A percentile compares a stretch with the other conserved stretches of the same genome.
These are phyloP conservation scores for Cygnus olor DNA, from an alignment of 2,797 vertebrate genomes.

Conservation along the genomic window DNA sequence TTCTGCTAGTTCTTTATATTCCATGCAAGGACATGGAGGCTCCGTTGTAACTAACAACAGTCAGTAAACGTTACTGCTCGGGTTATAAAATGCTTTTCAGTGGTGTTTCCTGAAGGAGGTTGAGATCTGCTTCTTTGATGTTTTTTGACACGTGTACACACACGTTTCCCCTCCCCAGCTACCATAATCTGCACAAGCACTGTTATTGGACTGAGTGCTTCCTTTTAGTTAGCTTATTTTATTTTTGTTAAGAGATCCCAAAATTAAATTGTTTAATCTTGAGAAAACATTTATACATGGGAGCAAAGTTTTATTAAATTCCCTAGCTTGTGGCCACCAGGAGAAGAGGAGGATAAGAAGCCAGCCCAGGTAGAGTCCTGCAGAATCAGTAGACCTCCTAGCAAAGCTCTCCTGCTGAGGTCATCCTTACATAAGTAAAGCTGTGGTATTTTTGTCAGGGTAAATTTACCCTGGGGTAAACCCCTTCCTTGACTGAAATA, in stretches of 20 bases:
- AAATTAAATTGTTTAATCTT: neutral
- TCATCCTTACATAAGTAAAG: neutral
- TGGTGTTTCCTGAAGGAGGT: neutral
- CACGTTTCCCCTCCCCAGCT: neutral
- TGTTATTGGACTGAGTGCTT: neutral
- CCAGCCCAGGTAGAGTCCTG: neutral
- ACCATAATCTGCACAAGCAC: neutral
- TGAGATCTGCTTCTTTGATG: neutral
- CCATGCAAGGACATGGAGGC: neutral
- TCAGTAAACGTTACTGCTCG: neutral
- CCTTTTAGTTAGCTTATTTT: neutral
- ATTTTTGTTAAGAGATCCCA: neutral
- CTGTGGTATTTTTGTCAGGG: neutral
- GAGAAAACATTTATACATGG: neutral
- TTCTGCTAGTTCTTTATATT: neutral
- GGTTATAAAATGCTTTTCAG: neutral
- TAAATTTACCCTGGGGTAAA: neutral
- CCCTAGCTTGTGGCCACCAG: neutral
- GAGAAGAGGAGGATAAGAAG: neutral
- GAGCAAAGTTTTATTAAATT: neutral
- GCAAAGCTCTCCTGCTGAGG: neutral
- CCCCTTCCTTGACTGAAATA: neutral
- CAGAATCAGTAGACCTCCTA: neutral
- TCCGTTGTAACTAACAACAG: neutral
- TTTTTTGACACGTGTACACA: fast-evolving